Percentiles rank a stretch among this genome's conserved stretches.
Conservation (phyloP, 2,113 vertebrate species). For the Campylomormyrus tamandua region DNA sequence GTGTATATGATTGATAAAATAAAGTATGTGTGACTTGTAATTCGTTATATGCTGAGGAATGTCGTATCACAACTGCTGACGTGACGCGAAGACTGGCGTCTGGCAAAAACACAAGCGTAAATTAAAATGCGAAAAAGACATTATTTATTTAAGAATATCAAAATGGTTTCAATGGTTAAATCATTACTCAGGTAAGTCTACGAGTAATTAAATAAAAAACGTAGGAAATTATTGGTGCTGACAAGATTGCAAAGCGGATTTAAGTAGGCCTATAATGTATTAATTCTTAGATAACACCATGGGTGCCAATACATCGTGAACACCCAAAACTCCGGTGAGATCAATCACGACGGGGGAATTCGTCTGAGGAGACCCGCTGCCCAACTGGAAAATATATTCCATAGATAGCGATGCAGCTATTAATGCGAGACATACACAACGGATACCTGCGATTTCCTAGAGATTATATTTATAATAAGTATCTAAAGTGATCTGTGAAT, state of each 20-base stretch:
- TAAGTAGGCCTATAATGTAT: neutral
- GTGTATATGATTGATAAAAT: neutral
- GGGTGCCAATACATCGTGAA: neutral
- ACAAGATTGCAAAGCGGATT: neutral
- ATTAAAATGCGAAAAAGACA: neutral
- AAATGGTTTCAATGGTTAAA: neutral
- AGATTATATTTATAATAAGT: neutral
- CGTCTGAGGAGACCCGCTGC: neutral
- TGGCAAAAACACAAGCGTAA: neutral
- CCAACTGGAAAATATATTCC: neutral
- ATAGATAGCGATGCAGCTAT: neutral
- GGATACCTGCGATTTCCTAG: neutral
- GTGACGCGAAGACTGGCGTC: neutral
- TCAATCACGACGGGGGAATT: neutral
- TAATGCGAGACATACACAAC: neutral
- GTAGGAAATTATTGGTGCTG: neutral
- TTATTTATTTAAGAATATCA: neutral
- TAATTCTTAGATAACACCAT: neutral
- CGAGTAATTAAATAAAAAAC: neutral
- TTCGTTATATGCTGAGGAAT: neutral
- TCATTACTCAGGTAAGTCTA: neutral
- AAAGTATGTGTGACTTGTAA: neutral
- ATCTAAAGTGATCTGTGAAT: neutral
- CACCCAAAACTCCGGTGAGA: neutral
- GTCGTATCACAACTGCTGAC: neutral